phyloP scores from a whole-genome alignment of 2,797 vertebrate genomes.

The Sciurus vulgaris region DNA sequence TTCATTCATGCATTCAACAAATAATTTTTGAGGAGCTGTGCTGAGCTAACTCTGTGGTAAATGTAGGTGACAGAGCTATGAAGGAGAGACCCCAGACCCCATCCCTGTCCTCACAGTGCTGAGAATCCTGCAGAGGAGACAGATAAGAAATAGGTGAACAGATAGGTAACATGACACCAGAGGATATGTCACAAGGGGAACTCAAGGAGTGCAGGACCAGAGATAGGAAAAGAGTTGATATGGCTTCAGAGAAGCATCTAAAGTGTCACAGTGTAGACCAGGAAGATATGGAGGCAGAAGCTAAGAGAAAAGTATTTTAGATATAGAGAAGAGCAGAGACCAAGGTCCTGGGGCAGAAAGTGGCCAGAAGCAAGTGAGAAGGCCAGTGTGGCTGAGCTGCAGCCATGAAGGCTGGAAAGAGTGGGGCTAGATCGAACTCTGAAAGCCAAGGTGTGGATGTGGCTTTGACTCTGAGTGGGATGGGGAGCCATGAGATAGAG shows the following conservation, averaged over 20 bases:
- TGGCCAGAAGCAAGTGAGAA: background rate
- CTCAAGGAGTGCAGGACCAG: background rate
- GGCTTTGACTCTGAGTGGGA: background rate
- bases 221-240: background rate
- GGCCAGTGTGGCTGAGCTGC: background rate
- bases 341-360: background rate
- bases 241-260: background rate
- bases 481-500: background rate
- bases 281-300: background rate
- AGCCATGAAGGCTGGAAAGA: background rate
- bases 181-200: background rate
- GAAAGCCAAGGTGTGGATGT: background rate
- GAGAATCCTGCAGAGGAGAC: background rate
- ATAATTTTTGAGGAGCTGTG: background rate
- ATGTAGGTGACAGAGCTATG: accelerated
- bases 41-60: background rate
- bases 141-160: background rate
- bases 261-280: background rate
- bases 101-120: background rate
- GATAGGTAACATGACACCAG: background rate
- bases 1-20: background rate
- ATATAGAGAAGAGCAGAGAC: background rate
- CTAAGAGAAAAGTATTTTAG: background rate
- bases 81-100: background rate
- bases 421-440: background rate